These are phyloP conservation scores for Pyxicephalus adspersus DNA, from an alignment of 2,113 vertebrate genomes.

Conservation along the genomic window DNA sequence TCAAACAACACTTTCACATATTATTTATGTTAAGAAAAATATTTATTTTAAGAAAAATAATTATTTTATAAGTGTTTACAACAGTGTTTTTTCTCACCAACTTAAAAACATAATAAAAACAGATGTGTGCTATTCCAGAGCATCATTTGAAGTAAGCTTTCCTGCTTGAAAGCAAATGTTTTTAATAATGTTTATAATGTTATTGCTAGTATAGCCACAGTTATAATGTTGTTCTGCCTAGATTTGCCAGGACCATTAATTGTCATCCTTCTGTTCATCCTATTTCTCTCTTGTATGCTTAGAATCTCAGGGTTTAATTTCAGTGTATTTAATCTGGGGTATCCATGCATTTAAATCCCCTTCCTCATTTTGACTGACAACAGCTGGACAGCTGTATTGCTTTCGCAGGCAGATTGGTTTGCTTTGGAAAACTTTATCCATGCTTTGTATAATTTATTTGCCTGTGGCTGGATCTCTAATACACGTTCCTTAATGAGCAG, in stretches of 20 bases:
- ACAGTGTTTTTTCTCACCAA: no score
- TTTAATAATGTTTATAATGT: not conserved
- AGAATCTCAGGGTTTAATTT: not conserved
- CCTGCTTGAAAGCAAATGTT: not conserved
- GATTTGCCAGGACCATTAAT: not conserved
- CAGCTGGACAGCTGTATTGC: slow-evolving; percentile 31
- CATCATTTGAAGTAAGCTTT: no score
- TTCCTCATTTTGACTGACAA: slow-evolving; percentile 35
- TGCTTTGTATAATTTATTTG: slow-evolving; percentile 18
- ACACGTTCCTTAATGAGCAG: slow-evolving; percentile 4
- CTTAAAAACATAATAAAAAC: no score
- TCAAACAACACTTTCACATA: no score
- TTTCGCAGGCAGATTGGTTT: slow-evolving; percentile 33
- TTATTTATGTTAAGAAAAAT: no score
- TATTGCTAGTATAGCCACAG: not conserved
- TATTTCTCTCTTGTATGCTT: not conserved
- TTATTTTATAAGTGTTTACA: no score
- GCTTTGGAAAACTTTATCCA: slow-evolving; percentile 5
- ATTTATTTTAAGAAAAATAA: no score
- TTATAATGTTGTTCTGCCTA: not conserved
- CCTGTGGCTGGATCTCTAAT: not conserved
- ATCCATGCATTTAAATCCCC: slow-evolving; percentile 31
- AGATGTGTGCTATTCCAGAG: no score
- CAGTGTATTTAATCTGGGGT: slow-evolving; percentile 33
- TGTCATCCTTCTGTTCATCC: slow-evolving; percentile 25